phyloP scores from a whole-genome alignment of 2,797 vertebrate genomes.

The Protonibea diacanthus region DNA sequence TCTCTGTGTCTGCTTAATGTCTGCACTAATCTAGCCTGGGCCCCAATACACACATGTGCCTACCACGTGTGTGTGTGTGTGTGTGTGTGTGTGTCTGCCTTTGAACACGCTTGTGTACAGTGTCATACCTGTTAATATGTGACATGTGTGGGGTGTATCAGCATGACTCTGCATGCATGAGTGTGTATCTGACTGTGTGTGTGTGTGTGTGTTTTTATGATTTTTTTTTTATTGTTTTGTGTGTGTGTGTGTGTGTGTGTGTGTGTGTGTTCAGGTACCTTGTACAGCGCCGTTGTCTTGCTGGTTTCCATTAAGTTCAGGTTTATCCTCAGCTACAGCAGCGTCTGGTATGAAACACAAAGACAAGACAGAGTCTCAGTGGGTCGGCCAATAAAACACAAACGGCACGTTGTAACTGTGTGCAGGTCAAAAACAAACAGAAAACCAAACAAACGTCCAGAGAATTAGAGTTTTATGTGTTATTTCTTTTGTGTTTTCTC shows the following conservation, averaged over 20 bases:
- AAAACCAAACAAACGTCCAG: neutral
- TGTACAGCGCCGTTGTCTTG: constrained; percentile 91
- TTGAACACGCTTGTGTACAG: constrained; percentile 6
- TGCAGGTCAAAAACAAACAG: constrained; percentile 1
- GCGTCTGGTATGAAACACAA: constrained; percentile 84
- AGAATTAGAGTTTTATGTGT: neutral
- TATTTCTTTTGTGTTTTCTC: neutral
- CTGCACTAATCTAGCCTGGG: constrained; percentile 69
- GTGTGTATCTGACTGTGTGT: constrained; percentile 13
- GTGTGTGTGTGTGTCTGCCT: constrained; percentile 27
- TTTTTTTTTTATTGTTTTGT: constrained; percentile 39
- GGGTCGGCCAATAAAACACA: constrained; percentile 61
- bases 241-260: constrained; percentile 40
- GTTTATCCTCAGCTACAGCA: constrained; percentile 90
- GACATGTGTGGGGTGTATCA: constrained; percentile 30
- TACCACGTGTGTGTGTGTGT: constrained; percentile 48
- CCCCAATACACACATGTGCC: constrained; percentile 64
- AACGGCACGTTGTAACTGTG: constrained; percentile 29
- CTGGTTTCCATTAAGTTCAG: constrained; percentile 90
- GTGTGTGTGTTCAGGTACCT: constrained; percentile 82
- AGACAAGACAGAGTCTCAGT: constrained; percentile 70
- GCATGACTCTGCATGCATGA: constrained; percentile 33
- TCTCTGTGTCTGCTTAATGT: constrained; percentile 72
- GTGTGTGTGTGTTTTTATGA: constrained; percentile 21
- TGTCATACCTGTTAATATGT: constrained; percentile 41